Base-by-base conservation (phyloP, 2,888 invertebrate species). In the Lepeophtheirus nordmannii region DNA sequence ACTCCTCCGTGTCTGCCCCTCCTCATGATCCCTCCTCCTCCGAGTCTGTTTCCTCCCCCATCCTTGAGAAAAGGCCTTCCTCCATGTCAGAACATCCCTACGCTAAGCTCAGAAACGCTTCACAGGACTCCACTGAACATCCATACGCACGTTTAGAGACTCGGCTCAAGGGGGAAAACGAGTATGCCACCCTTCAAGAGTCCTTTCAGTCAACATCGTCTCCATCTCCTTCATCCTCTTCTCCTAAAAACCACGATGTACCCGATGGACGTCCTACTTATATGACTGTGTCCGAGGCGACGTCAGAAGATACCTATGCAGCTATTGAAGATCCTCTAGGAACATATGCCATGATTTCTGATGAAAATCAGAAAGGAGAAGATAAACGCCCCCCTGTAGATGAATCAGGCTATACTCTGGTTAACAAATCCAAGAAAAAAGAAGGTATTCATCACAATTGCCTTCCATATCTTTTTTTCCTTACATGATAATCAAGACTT, bases 271-370 rank as follows among this genome's bases (percentile, higher is more conserved):
- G 37, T 5, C 30, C 30, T 30, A 61, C 22, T 17, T 63, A 63
- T 37, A 53, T 37, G 23, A 38, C 63, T 10, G 12, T 63, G n/a
- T 63, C 63, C 8, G 63, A 63, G 56, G 56, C 63, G 17, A 46
- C 14, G 2, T 46, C 46, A 22, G 63, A 63, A 10, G 56, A 46
- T 23, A 63, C 38, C 1, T 63, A 63, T n/a, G 63, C 63, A 14
- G 63, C 63, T 23, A 63, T 63, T 20, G 63, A 63, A 30, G 62
- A 62, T 62, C 62, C 62, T 17, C 17, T 17, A 10, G 30, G 30
- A n/a, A 56, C 63, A 10, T 63, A 63, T 8, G 63, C 63, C n/a
- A 37, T 63, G 1, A 63, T 63, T 14, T 8, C n/a, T 10, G 20
- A 40, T 14, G 46, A 41, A 12, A 23, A 22, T 17, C 46, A 56